Base-by-base conservation (phyloP, 2,113 vertebrate species). In the Corydoras maculifer region DNA sequence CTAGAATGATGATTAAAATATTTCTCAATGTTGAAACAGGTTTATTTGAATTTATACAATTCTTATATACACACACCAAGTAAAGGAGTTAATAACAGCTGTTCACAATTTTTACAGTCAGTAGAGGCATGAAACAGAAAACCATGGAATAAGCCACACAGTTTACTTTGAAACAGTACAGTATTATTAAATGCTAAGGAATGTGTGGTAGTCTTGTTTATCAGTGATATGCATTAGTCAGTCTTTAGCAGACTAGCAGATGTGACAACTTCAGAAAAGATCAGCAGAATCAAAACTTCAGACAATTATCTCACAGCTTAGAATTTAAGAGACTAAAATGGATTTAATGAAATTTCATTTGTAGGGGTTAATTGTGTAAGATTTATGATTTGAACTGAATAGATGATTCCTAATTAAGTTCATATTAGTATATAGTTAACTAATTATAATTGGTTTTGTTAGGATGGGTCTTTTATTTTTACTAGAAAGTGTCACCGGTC, bases 31-130 rank as follows among this genome's bases (percentile, higher is more conserved):
- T 60, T 59, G 68, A 62, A 57, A 75, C n/a, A 8, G 54, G 35
- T 67, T 82, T 75, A 71, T 77, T 73, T 80, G 77, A 59, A 78
- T 80, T 77, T 80, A 75, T 79, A 80, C 64, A 75, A 30, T 63
- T 80, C 69, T 71, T 80, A 79, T 82, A 69, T 82, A 79, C 78
- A 82, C 69, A 75, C 71, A 76, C 76, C 65, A 60, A 70, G 74
- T 49, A 75, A 68, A 67, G 74, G 66, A 78, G 76, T 77, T 68
- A 59, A 73, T 76, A 66, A 60, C 64, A 69, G 72, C 76, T 29
- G 18, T 76, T 75, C 73, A 75, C 70, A 69, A 74, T 76, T 80
- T 79, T 67, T 82, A 82, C 80, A 82, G 69, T 73, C 53, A 78
- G 54, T 53, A 70, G 8, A 67, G 50, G 65, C 48, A 64, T 72